Evolutionary conservation across 2,797 vertebrate genomes (phyloP).

Genomic region (Gastrophryne carolinensis): DNA sequence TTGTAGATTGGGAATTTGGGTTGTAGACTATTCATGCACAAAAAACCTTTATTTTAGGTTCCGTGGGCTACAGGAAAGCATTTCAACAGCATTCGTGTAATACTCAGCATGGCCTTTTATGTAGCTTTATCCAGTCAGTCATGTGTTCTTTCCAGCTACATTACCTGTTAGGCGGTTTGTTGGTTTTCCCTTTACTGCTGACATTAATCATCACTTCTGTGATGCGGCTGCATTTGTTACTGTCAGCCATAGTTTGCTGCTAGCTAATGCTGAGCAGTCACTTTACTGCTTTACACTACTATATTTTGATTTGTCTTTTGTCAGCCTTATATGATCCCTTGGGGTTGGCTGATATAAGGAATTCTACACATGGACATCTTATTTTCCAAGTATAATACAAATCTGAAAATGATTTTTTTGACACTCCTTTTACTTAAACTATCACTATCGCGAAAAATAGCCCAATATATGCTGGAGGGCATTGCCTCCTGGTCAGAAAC

Average conservation of each 20-base stretch:
- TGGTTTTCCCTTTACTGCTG: constrained; percentile 10
- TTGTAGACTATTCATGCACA: too few species aligned
- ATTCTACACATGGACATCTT: neutral
- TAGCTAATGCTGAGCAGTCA: constrained; percentile 45
- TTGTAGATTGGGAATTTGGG: too few species aligned
- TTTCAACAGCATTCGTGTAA: neutral
- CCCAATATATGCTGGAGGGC: too few species aligned
- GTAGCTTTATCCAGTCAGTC: neutral
- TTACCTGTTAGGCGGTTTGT: neutral
- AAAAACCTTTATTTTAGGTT: too few species aligned
- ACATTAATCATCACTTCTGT: constrained; percentile 36
- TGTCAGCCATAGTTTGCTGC: constrained; percentile 27
- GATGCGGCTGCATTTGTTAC: constrained; percentile 32
- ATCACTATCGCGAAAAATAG: too few species aligned
- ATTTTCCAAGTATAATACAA: neutral
- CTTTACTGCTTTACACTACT: constrained; percentile 39
- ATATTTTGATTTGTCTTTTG: constrained; percentile 44
- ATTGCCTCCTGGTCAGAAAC: too few species aligned
- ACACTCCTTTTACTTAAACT: too few species aligned
- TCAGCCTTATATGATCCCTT: constrained; percentile 18
- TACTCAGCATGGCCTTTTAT: neutral
- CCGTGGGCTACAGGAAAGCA: neutral
- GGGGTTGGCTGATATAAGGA: neutral
- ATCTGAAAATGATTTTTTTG: too few species aligned
- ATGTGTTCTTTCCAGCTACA: neutral